phyloP scores from a whole-genome alignment of 2,113 vertebrate genomes.

The Odocoileus virginianus region DNA sequence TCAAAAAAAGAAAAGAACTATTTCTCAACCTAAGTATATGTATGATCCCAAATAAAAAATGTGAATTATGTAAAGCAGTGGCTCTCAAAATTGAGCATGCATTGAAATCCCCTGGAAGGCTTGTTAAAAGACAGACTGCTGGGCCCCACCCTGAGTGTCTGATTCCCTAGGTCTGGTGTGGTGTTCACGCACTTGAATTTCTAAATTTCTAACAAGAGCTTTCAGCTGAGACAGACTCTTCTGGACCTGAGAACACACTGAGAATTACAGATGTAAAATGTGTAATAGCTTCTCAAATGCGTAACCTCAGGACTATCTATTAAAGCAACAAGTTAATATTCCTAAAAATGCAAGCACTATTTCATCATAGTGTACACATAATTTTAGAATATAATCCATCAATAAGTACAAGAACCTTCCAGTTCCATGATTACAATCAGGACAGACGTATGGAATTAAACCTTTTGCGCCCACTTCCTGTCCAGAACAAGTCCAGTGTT shows the following conservation, averaged over 20 bases:
- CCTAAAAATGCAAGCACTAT: neutral
- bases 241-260: neutral
- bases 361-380: neutral
- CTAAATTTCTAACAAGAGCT: neutral
- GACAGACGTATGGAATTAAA: neutral
- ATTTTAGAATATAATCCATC: constrained; percentile 23
- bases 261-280: neutral
- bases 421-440: neutral
- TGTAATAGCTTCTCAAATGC: constrained; percentile 1
- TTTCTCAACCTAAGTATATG: neutral
- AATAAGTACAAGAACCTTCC: neutral
- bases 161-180: neutral
- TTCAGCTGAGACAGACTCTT: neutral
- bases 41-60: neutral
- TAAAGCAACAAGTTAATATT: neutral
- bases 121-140: neutral
- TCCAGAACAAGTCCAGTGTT: neutral
- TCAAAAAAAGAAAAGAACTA: neutral
- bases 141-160: neutral
- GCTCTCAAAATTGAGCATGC: neutral
- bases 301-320: neutral
- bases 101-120: neutral
- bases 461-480: neutral
- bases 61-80: neutral
- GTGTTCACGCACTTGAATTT: neutral